Base-by-base conservation (phyloP, 92 coral and sea anemone species). In the Parazoanthus swiftii region DNA sequence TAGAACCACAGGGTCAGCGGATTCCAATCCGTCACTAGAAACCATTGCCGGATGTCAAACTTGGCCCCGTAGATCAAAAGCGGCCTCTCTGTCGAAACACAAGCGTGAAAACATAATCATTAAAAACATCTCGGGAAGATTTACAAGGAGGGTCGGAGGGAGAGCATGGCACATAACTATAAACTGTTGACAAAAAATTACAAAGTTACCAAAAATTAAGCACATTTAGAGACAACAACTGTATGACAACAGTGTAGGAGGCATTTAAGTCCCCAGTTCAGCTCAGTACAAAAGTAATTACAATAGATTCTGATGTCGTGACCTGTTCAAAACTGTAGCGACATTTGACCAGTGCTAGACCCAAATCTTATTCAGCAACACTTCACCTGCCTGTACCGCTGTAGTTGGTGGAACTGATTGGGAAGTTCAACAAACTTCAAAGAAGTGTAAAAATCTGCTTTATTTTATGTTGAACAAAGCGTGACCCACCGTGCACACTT, bases 41-140 rank as follows among this genome's bases (percentile, higher is more conserved):
- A 97, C 99, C 99, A 97, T 86, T 97, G 99, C 56, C 98, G 94
- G 77, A 97, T 97, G 87, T 97, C 99, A 81, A 97, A 95, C 90
- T 97, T 97, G 37, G 96, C 98, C 63, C 94, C 91, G 79, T 95
- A 91, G 58, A 97, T 90, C 91, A 97, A 84, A 79, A 97, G 85
- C 25, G 99, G 99, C 35, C 94, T 90, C 86, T 97, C 99, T 97
- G 88, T 72, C 48, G 11, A 85, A 58, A 68, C 14, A 33, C 38
- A 73, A 84, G 25, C 9, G 59, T n/a, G 37, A 74, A 3, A 77
- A 38, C 4, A 4, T 73, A 42, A 46, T 8, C 10, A 46, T 46
- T 42, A 21, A 43, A 0, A 43, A 0, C 1, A 10, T 23, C 42
- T 5, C 2, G 58, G 68, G 6, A 18, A 6, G 68, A 58, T 58